These are phyloP conservation scores for Parapristionchus giblindavisi DNA, from an alignment of 2,888 invertebrate species.

Conservation along the genomic window DNA sequence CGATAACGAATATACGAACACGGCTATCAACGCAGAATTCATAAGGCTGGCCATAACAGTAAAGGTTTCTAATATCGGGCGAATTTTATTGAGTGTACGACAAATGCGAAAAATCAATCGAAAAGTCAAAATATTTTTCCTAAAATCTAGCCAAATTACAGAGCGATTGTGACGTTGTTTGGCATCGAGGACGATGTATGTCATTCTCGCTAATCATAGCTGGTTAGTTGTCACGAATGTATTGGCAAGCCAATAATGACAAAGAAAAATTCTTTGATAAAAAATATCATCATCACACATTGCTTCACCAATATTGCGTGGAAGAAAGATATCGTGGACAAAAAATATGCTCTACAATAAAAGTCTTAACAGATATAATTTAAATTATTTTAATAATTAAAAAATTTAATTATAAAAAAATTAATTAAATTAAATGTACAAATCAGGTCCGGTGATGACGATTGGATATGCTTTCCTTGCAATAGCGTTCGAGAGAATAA, in stretches of 20 bases:
- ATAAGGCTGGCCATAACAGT: too few species aligned
- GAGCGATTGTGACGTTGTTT: background rate
- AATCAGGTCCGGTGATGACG: conserved; percentile 6
- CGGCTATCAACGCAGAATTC: too few species aligned
- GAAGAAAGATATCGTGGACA: too few species aligned
- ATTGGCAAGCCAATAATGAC: background rate
- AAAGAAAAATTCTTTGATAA: too few species aligned
- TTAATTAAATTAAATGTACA: background rate
- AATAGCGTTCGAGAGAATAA: background rate
- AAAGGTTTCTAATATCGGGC: too few species aligned
- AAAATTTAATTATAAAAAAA: background rate
- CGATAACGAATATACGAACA: too few species aligned
- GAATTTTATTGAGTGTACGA: too few species aligned
- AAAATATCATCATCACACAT: too few species aligned
- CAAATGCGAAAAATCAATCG: too few species aligned
- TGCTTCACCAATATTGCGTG: too few species aligned
- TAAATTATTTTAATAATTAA: background rate
- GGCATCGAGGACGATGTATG: conserved; percentile 1
- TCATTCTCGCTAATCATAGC: conserved; percentile 11
- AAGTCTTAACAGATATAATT: too few species aligned
- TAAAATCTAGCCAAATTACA: background rate
- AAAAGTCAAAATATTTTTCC: background rate
- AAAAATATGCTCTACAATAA: too few species aligned
- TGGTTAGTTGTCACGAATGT: background rate
- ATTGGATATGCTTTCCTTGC: conserved; percentile 3